phyloP scores from a whole-genome alignment of 2,113 vertebrate genomes.

The Dendropsophus ebraccatus region DNA sequence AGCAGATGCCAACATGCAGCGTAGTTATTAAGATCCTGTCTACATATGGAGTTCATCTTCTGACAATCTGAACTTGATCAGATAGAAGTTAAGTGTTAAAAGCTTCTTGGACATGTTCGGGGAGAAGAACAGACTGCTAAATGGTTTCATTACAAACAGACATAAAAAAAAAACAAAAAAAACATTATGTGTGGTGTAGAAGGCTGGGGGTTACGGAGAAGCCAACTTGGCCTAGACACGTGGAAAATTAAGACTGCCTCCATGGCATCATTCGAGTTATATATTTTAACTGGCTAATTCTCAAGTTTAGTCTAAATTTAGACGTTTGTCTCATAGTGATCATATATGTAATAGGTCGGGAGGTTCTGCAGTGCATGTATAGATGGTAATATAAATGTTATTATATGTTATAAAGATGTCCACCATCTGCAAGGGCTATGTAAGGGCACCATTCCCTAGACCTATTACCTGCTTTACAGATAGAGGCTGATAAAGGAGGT shows the following conservation, averaged over 20 bases:
- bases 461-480: not conserved
- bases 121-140: slow-evolving; percentile 64
- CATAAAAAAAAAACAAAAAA: slow-evolving; percentile 3
- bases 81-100: slow-evolving; percentile 65
- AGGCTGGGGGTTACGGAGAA: slow-evolving; percentile 63
- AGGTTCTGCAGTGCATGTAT: not conserved
- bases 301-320: slow-evolving; percentile 36
- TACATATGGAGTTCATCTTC: slow-evolving; percentile 65
- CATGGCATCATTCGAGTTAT: slow-evolving; percentile 1
- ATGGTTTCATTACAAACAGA: slow-evolving; percentile 60
- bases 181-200: slow-evolving; percentile 51
- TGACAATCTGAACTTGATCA: slow-evolving; percentile 65
- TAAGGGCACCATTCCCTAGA: not conserved
- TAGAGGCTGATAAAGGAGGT: too few relatives aligned
- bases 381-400: not conserved
- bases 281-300: slow-evolving; percentile 10
- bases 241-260: slow-evolving; percentile 16
- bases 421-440: not conserved
- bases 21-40: slow-evolving; percentile 61
- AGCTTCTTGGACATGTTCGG: slow-evolving; percentile 56
- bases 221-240: not conserved
- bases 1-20: slow-evolving; percentile 40
- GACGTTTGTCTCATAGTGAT: not conserved
- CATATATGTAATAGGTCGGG: not conserved
- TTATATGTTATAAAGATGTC: not conserved